Conservation (phyloP, 23 tunicate genomes). For the Trididemnum miniatum region DNA sequence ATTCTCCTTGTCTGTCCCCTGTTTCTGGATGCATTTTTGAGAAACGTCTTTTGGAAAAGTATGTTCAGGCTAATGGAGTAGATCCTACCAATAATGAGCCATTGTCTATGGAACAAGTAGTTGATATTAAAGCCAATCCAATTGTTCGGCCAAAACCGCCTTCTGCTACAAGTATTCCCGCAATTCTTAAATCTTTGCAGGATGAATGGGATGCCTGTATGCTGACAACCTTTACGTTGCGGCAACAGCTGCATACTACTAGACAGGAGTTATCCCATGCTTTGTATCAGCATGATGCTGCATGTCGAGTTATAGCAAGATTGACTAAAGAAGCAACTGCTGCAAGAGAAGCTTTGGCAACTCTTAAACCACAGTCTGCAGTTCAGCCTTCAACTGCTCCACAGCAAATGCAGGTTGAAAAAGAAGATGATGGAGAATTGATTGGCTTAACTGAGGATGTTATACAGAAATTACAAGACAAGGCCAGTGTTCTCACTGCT, state of each 20-base stretch:
- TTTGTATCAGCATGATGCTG: conserved; percentile 97
- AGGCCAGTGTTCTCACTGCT: conserved; percentile 82
- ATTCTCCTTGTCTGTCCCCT: conserved; percentile 71
- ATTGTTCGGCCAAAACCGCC: conserved; percentile 96
- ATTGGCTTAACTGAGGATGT: conserved; percentile 85
- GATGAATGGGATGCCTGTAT: conserved; percentile 99
- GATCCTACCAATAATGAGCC: conserved; percentile 86
- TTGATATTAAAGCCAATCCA: conserved; percentile 71
- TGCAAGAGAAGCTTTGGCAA: conserved; percentile 96
- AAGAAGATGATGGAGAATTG: conserved; percentile 88
- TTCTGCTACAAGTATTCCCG: conserved; percentile 96
- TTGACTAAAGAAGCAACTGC: conserved; percentile 91
- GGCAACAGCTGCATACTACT: conserved; percentile 88
- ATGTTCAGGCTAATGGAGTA: conserved; percentile 82
- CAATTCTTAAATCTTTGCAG: conserved; percentile 88
- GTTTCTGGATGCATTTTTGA: conserved; percentile 94
- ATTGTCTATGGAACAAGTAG: conserved; percentile 63
- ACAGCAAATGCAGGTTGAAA: conserved; percentile 51
- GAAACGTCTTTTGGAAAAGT: conserved; percentile 75
- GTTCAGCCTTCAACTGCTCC: conserved; percentile 29
- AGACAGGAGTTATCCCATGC: conserved; percentile 97
- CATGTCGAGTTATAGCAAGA: conserved; percentile 95
- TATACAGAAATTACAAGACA: conserved; percentile 72
- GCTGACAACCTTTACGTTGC: conserved; percentile 69
- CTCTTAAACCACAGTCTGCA: conserved; percentile 81